Conservation (phyloP, 1,140 invertebrate species). For the Brachionus manjavacas region DNA sequence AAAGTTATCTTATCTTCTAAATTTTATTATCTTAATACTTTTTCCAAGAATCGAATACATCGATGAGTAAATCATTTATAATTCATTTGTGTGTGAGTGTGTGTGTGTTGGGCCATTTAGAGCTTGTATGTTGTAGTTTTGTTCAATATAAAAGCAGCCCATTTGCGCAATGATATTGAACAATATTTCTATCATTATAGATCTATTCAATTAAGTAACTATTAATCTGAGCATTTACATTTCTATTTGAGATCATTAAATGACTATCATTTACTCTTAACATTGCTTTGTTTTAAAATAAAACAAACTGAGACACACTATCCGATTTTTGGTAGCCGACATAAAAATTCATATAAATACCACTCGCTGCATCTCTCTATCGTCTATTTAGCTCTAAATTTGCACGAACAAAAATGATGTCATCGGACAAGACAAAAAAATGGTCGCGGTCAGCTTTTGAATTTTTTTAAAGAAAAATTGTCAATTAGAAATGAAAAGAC, state of each 20-base stretch:
- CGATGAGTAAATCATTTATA: slow-evolving; percentile 28
- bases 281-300: neutral
- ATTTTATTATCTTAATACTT: slow-evolving; percentile 19
- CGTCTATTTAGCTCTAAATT: neutral
- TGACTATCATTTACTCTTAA: neutral
- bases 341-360: neutral
- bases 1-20: slow-evolving; percentile 33
- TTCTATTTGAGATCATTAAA: neutral
- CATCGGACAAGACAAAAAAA: too few relatives aligned
- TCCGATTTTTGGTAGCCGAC: neutral
- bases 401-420: too few relatives aligned
- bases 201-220: neutral
- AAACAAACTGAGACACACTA: neutral
- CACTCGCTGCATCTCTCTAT: neutral
- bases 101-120: neutral
- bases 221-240: neutral
- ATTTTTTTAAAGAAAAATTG: too few relatives aligned
- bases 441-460: neutral
- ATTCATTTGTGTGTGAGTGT: neutral
- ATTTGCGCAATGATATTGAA: neutral
- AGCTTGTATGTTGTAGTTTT: neutral
- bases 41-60: slow-evolving; percentile 35
- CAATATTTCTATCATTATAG: neutral
- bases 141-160: neutral
- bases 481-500: neutral